phyloP scores from a whole-genome alignment of 2,113 vertebrate species.

The Corythaeola cristata region DNA sequence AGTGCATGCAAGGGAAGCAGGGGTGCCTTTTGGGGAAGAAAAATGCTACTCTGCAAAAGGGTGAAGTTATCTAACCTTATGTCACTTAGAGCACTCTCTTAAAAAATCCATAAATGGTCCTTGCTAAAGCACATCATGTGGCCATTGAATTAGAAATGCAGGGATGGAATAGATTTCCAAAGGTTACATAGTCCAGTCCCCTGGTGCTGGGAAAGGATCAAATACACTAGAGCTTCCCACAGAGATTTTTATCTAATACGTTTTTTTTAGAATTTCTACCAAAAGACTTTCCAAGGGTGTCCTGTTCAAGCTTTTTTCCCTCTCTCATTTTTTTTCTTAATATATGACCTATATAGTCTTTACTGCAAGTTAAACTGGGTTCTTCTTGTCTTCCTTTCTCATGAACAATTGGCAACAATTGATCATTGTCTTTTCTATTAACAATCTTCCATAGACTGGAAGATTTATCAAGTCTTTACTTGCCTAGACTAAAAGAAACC shows the following conservation, averaged over 20 bases:
- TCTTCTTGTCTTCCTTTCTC: neutral
- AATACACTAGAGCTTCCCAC: constrained; percentile 14
- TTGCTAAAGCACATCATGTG: constrained; percentile 53
- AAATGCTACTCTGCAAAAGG: neutral
- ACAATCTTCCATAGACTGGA: neutral
- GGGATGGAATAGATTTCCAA: constrained; percentile 46
- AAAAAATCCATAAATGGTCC: constrained; percentile 36
- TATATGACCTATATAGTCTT: constrained; percentile 48
- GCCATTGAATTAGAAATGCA: constrained; percentile 29
- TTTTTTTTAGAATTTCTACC: constrained; percentile 24
- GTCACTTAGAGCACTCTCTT: neutral
- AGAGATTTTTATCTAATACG: constrained; percentile 30
- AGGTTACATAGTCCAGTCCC: constrained; percentile 27
- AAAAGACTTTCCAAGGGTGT: constrained; percentile 30
- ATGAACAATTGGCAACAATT: neutral
- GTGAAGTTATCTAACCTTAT: constrained; percentile 25
- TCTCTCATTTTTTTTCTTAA: neutral
- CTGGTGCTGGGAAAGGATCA: constrained; percentile 4
- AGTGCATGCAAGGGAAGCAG: neutral
- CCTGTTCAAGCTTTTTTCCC: neutral
- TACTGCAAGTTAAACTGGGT: neutral
- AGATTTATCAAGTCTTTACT: neutral
- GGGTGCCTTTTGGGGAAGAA: neutral
- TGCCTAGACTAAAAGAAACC: neutral
- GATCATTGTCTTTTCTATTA: neutral